These are phyloP conservation scores for Laspeyria flexula DNA, from an alignment of 2,888 invertebrate genomes.

Conservation along the genomic window DNA sequence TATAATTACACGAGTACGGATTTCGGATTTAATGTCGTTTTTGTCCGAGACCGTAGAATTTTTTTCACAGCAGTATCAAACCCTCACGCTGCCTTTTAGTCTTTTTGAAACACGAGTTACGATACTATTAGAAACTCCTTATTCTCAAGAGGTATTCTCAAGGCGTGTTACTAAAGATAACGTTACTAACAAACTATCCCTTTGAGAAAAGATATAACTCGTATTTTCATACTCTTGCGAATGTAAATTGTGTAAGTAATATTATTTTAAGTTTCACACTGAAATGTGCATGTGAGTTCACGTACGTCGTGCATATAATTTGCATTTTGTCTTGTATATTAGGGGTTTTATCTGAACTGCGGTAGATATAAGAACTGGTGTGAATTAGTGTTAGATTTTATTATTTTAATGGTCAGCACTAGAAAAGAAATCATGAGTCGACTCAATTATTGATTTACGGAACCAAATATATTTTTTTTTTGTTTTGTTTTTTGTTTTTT, in stretches of 20 bases:
- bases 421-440: too few relatives aligned
- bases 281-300: constrained; percentile 9
- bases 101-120: background rate
- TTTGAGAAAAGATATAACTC: background rate
- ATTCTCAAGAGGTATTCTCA: background rate
- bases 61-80: too few relatives aligned
- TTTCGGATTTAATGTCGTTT: too few relatives aligned
- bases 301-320: constrained; percentile 9
- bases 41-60: too few relatives aligned
- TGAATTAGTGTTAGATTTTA: too few relatives aligned
- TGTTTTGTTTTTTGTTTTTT: too few relatives aligned
- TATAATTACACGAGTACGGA: too few relatives aligned
- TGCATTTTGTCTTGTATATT: constrained; percentile 1
- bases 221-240: constrained; percentile 13
- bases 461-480: too few relatives aligned
- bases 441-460: too few relatives aligned
- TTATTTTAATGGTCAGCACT: too few relatives aligned
- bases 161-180: background rate
- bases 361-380: background rate
- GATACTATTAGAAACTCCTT: background rate
- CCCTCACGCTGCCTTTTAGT: too few relatives aligned
- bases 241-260: constrained; percentile 19
- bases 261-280: constrained; percentile 16
- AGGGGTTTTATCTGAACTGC: background rate
- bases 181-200: background rate